Percentiles rank a stretch among this genome's conserved stretches.
phyloP scores from a whole-genome alignment of 2,113 vertebrate genomes.

The Casuarius casuarius region DNA sequence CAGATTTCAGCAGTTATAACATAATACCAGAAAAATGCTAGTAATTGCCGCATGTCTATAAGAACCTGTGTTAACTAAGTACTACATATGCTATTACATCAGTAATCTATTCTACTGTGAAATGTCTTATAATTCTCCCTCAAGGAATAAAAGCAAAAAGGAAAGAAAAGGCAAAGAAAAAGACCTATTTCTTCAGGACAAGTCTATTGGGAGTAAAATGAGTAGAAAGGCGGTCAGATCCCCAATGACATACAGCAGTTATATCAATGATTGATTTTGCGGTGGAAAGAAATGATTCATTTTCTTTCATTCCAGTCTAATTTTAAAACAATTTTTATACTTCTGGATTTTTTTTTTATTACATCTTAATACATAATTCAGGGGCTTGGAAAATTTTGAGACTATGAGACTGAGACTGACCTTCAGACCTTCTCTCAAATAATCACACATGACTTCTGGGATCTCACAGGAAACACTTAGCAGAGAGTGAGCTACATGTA shows the following conservation, averaged over 20 bases:
- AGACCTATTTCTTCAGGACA: not conserved
- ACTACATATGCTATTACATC: not conserved
- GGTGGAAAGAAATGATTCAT: not conserved
- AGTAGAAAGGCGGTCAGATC: not conserved
- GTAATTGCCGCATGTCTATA: not conserved
- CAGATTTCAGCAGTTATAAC: not conserved
- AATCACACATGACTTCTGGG: not conserved
- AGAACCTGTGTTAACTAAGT: not conserved
- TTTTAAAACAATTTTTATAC: not conserved
- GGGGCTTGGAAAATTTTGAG: not conserved
- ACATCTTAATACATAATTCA: not conserved
- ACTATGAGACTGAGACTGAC: not conserved
- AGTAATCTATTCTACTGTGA: not conserved
- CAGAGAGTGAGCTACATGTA: not conserved
- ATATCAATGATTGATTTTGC: not conserved
- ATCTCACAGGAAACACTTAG: not conserved
- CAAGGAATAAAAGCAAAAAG: not conserved
- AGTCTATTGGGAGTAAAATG: not conserved
- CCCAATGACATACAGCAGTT: not conserved
- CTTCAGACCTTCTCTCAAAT: not conserved
- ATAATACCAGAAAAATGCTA: conserved; percentile 10
- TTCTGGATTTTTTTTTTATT: not conserved
- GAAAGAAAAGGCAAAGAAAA: not conserved
- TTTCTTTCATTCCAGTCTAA: not conserved
- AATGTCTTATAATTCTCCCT: not conserved